Percentiles rank a stretch among this genome's conserved stretches.
These are phyloP conservation scores for Ferrisia virgata DNA, from an alignment of 2,888 invertebrate genomes.

Conservation along the genomic window DNA sequence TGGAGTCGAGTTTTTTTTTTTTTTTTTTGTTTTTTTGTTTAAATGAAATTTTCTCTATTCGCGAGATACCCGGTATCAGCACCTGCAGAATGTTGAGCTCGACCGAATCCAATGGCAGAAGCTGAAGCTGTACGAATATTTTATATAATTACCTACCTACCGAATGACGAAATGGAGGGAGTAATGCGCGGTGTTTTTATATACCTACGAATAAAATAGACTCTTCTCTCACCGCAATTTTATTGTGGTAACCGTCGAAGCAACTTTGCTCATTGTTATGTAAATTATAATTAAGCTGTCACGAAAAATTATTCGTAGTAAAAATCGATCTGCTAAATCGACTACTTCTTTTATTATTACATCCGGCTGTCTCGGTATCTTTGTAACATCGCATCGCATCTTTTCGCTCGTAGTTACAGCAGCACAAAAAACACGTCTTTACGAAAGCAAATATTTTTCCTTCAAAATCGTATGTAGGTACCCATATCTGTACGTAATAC, in stretches of 20 bases:
- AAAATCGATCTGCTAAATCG: background rate
- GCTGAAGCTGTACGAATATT: background rate
- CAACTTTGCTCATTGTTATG: background rate
- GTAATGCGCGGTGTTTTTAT: background rate
- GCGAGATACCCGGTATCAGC: background rate
- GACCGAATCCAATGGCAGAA: background rate
- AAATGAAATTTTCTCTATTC: background rate
- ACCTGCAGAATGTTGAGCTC: background rate
- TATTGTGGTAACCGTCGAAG: background rate
- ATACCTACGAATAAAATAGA: background rate
- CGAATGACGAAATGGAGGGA: background rate
- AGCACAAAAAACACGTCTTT: background rate
- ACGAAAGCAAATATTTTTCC: background rate
- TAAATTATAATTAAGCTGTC: constrained; percentile 4
- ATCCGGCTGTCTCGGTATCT: background rate
- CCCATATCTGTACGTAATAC: too few species aligned
- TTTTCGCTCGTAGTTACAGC: background rate
- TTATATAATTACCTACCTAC: background rate
- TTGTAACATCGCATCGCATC: too few species aligned
- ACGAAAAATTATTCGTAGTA: background rate
- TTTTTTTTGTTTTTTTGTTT: too few species aligned
- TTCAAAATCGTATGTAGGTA: too few species aligned
- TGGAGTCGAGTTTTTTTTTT: background rate
- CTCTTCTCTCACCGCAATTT: background rate
- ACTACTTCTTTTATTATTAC: background rate